Conservation (phyloP, 2,113 vertebrate genomes). For the Corythoichthys intestinalis region DNA sequence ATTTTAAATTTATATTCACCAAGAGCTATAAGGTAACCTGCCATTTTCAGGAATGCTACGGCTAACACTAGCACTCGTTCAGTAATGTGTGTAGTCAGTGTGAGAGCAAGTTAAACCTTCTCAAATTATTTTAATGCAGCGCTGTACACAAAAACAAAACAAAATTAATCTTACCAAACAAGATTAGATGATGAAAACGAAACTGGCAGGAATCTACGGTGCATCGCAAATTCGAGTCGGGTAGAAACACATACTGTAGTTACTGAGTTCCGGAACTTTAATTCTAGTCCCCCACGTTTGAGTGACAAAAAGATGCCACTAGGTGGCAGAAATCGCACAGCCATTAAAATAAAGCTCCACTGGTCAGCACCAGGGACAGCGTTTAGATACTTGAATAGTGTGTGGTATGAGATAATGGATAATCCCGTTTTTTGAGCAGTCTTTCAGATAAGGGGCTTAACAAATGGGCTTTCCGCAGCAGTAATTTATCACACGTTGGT, state of each 20-base stretch:
- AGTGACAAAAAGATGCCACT: constrained; percentile 18
- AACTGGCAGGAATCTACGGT: neutral
- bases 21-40: neutral
- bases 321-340: constrained; percentile 46
- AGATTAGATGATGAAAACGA: constrained; percentile 6
- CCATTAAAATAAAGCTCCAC: neutral
- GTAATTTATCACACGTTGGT: constrained; percentile 50
- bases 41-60: constrained; percentile 2
- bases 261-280: constrained; percentile 2
- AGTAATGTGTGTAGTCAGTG: neutral
- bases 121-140: neutral
- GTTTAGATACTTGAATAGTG: neutral
- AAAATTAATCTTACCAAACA: neutral
- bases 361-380: constrained; percentile 45
- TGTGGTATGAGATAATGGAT: constrained; percentile 44
- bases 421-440: constrained; percentile 44
- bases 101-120: neutral
- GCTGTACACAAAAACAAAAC: neutral
- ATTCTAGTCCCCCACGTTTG: accelerated
- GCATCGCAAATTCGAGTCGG: constrained; percentile 28
- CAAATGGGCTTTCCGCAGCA: constrained; percentile 46
- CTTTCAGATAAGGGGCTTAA: constrained; percentile 54
- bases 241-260: constrained; percentile 34
- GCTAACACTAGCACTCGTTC: constrained; percentile 1
- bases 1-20: neutral